A percentile compares a stretch with the other conserved stretches of the same genome.
phyloP scores from a whole-genome alignment of 1,140 invertebrate genomes.

The Drosophila saltans region DNA sequence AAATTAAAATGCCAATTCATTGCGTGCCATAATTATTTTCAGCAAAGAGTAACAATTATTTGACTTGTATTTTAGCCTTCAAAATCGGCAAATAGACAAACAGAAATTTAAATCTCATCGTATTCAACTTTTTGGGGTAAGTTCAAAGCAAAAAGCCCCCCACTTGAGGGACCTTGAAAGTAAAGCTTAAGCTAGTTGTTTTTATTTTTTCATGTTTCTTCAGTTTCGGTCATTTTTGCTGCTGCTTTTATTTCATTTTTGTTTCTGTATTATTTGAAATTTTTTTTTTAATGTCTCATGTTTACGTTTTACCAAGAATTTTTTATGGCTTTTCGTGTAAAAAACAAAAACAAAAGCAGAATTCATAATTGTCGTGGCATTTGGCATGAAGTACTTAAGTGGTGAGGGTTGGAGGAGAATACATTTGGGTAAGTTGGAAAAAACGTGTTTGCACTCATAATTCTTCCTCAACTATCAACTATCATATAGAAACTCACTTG shows the following conservation, averaged over 20 bases:
- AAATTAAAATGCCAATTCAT: constrained; percentile 64
- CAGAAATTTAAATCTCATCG: no score
- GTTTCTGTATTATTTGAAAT: not conserved
- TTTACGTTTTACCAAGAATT: constrained; percentile 75
- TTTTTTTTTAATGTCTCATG: constrained; percentile 38
- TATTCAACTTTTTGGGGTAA: constrained; percentile 51
- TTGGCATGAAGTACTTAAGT: constrained; percentile 24
- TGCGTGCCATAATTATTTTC: constrained; percentile 68
- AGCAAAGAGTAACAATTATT: constrained; percentile 47
- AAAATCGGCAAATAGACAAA: constrained; percentile 22
- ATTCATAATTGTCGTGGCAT: constrained; percentile 74
- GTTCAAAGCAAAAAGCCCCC: constrained; percentile 26
- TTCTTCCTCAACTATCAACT: constrained; percentile 2
- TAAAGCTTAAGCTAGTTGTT: constrained; percentile 62
- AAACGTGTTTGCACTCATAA: constrained; percentile 57
- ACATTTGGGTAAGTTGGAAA: not conserved
- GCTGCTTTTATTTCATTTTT: constrained; percentile 25
- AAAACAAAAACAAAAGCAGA: constrained; percentile 44
- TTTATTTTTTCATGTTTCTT: constrained; percentile 40
- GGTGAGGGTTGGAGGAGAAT: not conserved
- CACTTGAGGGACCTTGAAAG: constrained; percentile 69
- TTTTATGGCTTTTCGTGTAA: constrained; percentile 67
- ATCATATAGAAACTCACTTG: constrained; percentile 83
- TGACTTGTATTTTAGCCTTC: constrained; percentile 53
- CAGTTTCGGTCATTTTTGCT: constrained; percentile 10